Evolutionary conservation across 2,797 vertebrate species (phyloP).

Genomic region (Rhadinocentrus ornatus): DNA sequence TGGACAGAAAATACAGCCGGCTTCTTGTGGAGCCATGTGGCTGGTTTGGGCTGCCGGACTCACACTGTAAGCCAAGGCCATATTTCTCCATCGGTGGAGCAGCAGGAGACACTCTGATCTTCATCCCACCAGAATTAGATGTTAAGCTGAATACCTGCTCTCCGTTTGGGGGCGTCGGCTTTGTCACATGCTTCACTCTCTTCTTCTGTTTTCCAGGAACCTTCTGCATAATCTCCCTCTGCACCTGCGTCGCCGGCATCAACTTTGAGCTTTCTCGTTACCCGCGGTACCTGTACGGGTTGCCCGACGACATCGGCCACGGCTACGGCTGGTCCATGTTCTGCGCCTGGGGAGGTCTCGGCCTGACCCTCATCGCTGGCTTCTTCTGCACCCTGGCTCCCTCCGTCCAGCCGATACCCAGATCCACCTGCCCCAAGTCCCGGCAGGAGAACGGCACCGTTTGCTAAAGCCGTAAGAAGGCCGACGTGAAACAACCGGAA

Average conservation of each 20-base stretch:
- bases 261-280: constrained; percentile 99
- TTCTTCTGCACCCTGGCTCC: constrained; percentile 99
- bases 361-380: constrained; percentile 96
- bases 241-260: constrained; percentile 98
- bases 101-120: too few relatives aligned
- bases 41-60: too few relatives aligned
- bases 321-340: constrained; percentile 99
- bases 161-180: rapidly evolving
- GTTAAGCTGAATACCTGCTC: neutral
- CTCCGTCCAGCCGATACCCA: constrained; percentile 95
- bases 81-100: too few relatives aligned
- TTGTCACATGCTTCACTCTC: neutral
- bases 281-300: constrained; percentile 93
- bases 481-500: constrained; percentile 31
- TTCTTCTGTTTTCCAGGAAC: constrained; percentile 84
- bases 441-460: constrained; percentile 98
- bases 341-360: constrained; percentile 98
- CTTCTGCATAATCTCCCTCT: constrained; percentile 99
- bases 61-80: too few relatives aligned
- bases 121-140: too few relatives aligned
- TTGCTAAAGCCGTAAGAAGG: constrained; percentile 83
- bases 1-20: too few relatives aligned
- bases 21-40: neutral
- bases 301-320: constrained; percentile 97
- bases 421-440: constrained; percentile 96